Percentiles rank a stretch among this genome's conserved stretches.
Conservation (phyloP, 2,797 vertebrate genomes). For the Paguma larvata region DNA sequence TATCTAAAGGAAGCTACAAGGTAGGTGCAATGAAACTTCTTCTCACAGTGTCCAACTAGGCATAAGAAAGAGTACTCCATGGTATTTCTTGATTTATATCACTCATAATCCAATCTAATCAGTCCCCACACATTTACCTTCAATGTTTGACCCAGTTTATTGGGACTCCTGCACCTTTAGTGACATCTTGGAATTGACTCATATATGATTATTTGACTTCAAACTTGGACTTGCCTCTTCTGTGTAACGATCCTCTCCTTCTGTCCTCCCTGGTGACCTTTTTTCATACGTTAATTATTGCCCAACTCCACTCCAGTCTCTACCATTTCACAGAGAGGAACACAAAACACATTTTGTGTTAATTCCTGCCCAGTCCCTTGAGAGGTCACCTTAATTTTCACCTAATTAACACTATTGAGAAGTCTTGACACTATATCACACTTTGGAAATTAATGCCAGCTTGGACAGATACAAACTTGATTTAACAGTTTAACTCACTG, state of each 20-base stretch:
- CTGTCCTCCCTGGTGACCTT: background rate
- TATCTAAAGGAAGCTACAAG: constrained; percentile 3
- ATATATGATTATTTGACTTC: background rate
- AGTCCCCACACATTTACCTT: background rate
- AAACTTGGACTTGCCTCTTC: background rate
- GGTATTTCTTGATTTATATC: background rate
- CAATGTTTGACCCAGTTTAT: background rate
- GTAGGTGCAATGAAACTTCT: background rate
- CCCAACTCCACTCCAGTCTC: background rate
- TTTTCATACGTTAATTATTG: background rate
- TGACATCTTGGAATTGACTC: background rate
- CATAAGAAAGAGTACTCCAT: background rate
- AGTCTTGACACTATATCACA: background rate
- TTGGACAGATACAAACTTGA: constrained; percentile 13
- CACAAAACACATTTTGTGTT: background rate
- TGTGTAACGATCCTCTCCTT: background rate
- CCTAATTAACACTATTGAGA: background rate
- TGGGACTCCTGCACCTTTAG: background rate
- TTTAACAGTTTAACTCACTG: constrained; percentile 37
- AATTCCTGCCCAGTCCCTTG: background rate
- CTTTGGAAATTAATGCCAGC: constrained; percentile 20
- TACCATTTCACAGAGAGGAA: background rate
- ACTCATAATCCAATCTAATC: background rate
- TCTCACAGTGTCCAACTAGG: background rate
- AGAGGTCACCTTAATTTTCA: background rate